These are phyloP conservation scores for Lycia hirtaria DNA, from an alignment of 2,888 invertebrate species.

Conservation along the genomic window DNA sequence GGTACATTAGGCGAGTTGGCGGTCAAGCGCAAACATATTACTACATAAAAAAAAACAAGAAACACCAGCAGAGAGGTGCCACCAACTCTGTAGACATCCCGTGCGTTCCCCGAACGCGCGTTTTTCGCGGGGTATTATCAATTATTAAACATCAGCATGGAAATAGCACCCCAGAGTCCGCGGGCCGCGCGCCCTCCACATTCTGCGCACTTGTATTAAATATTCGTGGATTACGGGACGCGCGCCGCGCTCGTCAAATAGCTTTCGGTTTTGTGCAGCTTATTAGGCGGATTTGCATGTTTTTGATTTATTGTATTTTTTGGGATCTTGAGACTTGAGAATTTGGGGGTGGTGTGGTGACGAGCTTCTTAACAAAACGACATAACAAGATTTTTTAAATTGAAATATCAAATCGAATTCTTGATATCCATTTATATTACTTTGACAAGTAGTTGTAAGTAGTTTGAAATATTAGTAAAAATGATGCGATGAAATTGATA, in stretches of 20 bases:
- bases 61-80: constrained; percentile 41
- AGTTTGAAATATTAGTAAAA: no score
- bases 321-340: constrained; percentile 35
- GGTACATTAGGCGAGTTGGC: no score
- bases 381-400: not conserved
- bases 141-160: constrained; percentile 86
- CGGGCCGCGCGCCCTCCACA: constrained; percentile 64
- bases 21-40: no score
- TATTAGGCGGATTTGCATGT: constrained; percentile 84
- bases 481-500: no score
- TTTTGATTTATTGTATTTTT: constrained; percentile 80
- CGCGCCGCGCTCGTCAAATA: constrained; percentile 73
- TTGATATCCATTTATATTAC: not conserved
- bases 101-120: constrained; percentile 66
- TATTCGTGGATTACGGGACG: constrained; percentile 77
- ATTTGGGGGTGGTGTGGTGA: constrained; percentile 46
- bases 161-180: constrained; percentile 83
- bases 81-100: constrained; percentile 57
- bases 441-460: not conserved
- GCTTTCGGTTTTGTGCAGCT: constrained; percentile 84
- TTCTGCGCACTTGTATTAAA: constrained; percentile 80
- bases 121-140: constrained; percentile 85
- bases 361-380: constrained; percentile 39
- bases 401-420: not conserved
- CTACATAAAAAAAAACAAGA: no score